These are phyloP conservation scores for Drosophila neocordata DNA, from an alignment of 1,140 invertebrate genomes.

Conservation along the genomic window DNA sequence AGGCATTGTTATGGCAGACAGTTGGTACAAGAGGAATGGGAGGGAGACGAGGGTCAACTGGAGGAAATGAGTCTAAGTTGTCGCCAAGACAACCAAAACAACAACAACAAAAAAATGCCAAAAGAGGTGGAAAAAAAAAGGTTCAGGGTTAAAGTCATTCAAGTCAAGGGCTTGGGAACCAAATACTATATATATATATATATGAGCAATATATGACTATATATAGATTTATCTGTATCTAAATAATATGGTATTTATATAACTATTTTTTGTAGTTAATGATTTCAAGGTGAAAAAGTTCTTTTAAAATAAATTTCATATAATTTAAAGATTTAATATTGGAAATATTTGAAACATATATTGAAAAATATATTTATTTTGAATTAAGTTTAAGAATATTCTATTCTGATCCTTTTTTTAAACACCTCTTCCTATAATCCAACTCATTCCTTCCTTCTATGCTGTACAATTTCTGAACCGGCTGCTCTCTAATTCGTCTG, in stretches of 20 bases:
- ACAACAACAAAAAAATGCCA: background rate
- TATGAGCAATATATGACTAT: too few relatives aligned
- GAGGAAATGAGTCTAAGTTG: background rate
- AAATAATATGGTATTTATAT: too few relatives aligned
- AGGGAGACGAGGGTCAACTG: background rate
- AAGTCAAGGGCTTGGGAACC: slow-evolving; percentile 27
- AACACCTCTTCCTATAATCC: too few relatives aligned
- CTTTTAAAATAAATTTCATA: too few relatives aligned
- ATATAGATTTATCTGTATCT: too few relatives aligned
- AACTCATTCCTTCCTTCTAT: too few relatives aligned
- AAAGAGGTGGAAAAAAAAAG: slow-evolving; percentile 9
- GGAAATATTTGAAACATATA: too few relatives aligned
- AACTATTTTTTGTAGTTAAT: background rate
- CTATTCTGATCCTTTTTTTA: too few relatives aligned
- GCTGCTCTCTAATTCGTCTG: background rate
- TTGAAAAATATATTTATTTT: too few relatives aligned
- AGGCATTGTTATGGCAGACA: slow-evolving; percentile 16
- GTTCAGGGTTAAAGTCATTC: slow-evolving; percentile 45
- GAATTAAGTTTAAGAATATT: too few relatives aligned
- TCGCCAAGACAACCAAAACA: background rate
- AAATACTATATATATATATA: background rate
- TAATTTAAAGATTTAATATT: too few relatives aligned
- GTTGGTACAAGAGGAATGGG: background rate
- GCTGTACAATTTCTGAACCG: background rate
- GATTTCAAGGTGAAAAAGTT: background rate